phyloP scores from a whole-genome alignment of 30 jellyfish, hydroid and myxozoan species.

The Rhopilema esculentum region DNA sequence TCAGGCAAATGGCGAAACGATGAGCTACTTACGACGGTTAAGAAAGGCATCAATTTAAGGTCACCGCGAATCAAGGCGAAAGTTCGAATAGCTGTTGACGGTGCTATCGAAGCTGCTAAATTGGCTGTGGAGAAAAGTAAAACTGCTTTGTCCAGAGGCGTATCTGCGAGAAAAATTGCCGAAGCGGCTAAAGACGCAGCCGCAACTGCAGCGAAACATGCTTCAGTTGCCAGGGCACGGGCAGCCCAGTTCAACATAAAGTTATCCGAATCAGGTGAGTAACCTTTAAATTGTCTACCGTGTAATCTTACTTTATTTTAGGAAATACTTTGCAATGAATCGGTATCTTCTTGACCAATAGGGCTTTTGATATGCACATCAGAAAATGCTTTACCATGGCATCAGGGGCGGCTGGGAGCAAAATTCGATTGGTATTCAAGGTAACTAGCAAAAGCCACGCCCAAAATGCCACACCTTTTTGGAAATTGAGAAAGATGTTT shows the following conservation, averaged over 20 bases:
- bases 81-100: conserved; percentile 68
- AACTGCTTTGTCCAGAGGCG: conserved; percentile 86
- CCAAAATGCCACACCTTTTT: too few relatives aligned
- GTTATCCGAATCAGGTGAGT: conserved; percentile 52
- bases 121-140: conserved; percentile 83
- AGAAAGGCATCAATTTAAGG: conserved; percentile 74
- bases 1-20: conserved; percentile 97
- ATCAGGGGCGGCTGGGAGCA: too few relatives aligned
- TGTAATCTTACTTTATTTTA: neutral
- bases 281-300: too few relatives aligned
- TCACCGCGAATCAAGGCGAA: conserved; percentile 77
- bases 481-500: too few relatives aligned
- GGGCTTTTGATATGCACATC: too few relatives aligned
- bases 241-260: conserved; percentile 56
- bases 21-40: conserved; percentile 52
- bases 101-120: conserved; percentile 88
- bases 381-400: too few relatives aligned
- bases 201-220: conserved; percentile 66
- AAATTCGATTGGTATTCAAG: too few relatives aligned
- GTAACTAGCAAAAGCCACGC: too few relatives aligned
- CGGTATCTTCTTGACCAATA: too few relatives aligned
- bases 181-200: conserved; percentile 84
- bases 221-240: conserved; percentile 69
- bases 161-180: conserved; percentile 88
- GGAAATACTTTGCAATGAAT: neutral